Conservation (phyloP, 2,888 invertebrate species). For the Eupelmus urozonus region DNA sequence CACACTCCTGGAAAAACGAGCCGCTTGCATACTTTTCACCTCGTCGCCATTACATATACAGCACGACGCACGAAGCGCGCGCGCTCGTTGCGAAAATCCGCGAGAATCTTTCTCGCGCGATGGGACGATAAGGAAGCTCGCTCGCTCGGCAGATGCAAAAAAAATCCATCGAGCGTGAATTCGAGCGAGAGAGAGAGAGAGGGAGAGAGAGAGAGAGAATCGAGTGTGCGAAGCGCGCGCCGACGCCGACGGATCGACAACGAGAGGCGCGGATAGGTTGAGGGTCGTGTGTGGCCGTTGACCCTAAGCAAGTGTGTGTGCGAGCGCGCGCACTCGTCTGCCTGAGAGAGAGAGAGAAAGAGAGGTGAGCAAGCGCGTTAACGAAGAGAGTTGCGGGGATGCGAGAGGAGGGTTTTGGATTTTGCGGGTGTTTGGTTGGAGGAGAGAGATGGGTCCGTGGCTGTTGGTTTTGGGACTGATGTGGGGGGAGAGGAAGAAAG, state of each 20-base stretch:
- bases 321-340: background rate
- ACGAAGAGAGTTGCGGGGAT: no score
- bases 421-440: no score
- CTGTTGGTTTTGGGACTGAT: no score
- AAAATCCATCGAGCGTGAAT: slow-evolving; percentile 23
- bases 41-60: no score
- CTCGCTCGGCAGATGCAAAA: background rate
- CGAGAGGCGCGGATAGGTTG: slow-evolving; percentile 69
- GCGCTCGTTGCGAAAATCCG: background rate
- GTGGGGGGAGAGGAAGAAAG: no score
- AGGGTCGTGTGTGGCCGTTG: slow-evolving; percentile 76
- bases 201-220: background rate
- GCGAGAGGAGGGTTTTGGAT: no score
- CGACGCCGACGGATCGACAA: slow-evolving; percentile 16
- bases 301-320: slow-evolving; percentile 65
- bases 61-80: no score
- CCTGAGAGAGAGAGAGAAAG: no score
- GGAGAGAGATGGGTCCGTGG: no score
- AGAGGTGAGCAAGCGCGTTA: no score
- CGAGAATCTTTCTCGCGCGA: slow-evolving; percentile 1
- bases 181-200: slow-evolving; percentile 6
- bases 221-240: background rate
- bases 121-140: slow-evolving; percentile 31
- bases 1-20: no score
- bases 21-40: background rate